These are phyloP conservation scores for Tangara arthus DNA, from an alignment of 2,797 vertebrate genomes.

Conservation along the genomic window DNA sequence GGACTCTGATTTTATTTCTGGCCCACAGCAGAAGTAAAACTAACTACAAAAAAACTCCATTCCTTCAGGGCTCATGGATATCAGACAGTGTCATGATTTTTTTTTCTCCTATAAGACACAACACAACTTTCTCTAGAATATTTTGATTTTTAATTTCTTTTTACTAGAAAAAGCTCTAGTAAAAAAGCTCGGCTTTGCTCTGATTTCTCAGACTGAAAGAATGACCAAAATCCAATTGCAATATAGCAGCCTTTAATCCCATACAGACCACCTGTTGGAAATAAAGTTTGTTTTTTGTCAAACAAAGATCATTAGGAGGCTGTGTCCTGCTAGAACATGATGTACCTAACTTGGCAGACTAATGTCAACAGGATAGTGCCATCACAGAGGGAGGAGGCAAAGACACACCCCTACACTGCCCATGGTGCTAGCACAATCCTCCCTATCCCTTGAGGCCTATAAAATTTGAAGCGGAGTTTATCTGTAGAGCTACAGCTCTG, in stretches of 20 bases:
- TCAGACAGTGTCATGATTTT: not conserved
- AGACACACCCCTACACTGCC: not conserved
- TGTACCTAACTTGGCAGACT: conserved; percentile 23
- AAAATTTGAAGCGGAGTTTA: not conserved
- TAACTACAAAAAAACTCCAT: not conserved
- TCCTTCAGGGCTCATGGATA: not conserved
- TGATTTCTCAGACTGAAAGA: not conserved
- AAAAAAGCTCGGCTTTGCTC: not conserved
- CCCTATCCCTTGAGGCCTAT: not conserved
- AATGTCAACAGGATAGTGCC: conserved; percentile 23
- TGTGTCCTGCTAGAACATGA: not conserved
- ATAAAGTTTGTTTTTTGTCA: not conserved
- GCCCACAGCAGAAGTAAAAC: not conserved
- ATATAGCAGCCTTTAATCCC: not conserved
- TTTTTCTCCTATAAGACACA: not conserved
- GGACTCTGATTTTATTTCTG: not conserved
- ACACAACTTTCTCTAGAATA: not conserved
- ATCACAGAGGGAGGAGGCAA: conserved; percentile 28
- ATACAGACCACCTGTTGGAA: not conserved
- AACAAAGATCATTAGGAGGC: not conserved
- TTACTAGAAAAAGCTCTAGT: not conserved
- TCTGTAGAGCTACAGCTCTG: not conserved
- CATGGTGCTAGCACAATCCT: not conserved
- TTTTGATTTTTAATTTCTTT: not conserved
- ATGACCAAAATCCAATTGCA: not conserved